Conservation (phyloP, 2,797 vertebrate species). For the Malurus leucopterus region DNA sequence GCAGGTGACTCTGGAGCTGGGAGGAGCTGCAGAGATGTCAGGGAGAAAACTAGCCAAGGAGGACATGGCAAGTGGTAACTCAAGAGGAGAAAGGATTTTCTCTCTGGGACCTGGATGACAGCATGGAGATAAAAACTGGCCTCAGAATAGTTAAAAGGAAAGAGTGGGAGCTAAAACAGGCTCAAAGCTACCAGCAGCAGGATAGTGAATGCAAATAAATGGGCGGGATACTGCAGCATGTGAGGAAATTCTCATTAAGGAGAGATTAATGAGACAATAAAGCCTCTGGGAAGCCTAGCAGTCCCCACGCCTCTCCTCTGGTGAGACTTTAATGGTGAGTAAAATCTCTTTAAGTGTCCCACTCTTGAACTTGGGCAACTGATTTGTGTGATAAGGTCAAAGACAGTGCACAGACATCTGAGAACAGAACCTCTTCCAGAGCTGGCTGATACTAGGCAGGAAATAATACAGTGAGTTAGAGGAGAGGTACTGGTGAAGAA, state of each 20-base stretch:
- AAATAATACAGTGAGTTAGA: background rate
- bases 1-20: background rate
- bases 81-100: background rate
- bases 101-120: background rate
- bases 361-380: background rate
- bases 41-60: background rate
- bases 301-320: background rate
- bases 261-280: conserved; percentile 6
- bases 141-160: background rate
- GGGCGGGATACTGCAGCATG: background rate
- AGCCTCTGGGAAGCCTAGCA: background rate
- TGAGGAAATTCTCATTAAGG: conserved; percentile 3
- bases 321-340: conserved; percentile 29
- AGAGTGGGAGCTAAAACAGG: background rate
- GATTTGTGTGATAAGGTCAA: background rate
- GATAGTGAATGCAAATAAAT: background rate
- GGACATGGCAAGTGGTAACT: accelerated
- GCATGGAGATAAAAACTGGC: background rate
- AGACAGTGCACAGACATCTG: accelerated
- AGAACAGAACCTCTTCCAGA: background rate
- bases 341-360: background rate
- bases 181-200: background rate
- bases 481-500: background rate
- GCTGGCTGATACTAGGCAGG: background rate
- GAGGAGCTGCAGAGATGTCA: background rate